A percentile compares a stretch with the other conserved stretches of the same genome.
phyloP scores from a whole-genome alignment of 2,888 invertebrate species.

The Erebia epiphron region DNA sequence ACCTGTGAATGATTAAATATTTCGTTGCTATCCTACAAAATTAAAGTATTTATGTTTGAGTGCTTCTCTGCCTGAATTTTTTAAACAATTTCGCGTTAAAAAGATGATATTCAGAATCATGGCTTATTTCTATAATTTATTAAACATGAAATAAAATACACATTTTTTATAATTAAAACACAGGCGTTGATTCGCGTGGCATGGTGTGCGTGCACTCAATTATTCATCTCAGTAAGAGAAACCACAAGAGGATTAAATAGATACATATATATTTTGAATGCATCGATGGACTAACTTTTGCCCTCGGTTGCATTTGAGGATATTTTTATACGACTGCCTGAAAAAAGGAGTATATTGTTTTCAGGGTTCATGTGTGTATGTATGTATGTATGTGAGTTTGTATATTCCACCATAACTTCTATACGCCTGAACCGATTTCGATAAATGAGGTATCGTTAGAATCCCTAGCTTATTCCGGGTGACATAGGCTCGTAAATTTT shows the following conservation, averaged over 20 bases:
- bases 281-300: not conserved
- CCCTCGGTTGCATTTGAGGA: not conserved
- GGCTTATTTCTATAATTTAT: not conserved
- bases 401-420: no score
- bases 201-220: constrained; percentile 6
- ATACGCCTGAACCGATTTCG: no score
- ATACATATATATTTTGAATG: not conserved
- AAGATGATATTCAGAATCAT: not conserved
- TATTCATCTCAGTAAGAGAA: constrained; percentile 3
- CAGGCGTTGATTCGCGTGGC: not conserved
- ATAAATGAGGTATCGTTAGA: no score
- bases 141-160: not conserved
- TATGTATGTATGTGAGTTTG: no score
- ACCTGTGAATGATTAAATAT: not conserved
- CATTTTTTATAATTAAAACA: constrained; percentile 2
- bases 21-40: no score
- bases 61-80: not conserved
- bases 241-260: not conserved
- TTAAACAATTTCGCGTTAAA: not conserved
- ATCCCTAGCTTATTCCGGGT: no score
- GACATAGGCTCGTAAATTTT: no score
- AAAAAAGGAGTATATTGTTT: no score
- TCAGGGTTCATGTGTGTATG: no score
- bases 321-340: no score
- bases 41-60: no score